phyloP scores from a whole-genome alignment of 1,140 invertebrate species.

The Tetramorium simillimum region DNA sequence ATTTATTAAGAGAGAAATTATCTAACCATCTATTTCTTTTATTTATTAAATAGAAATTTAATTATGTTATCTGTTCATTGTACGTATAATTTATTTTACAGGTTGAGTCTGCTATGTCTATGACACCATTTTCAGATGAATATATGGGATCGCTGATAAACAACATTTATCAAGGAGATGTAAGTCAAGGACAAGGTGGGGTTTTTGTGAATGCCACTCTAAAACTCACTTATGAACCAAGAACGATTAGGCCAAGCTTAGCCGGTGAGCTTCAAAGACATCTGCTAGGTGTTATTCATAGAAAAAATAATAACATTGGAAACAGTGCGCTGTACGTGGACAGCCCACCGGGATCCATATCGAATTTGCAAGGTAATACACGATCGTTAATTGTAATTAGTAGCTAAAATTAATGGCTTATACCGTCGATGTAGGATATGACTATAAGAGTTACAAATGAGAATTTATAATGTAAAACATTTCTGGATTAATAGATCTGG shows the following conservation, averaged over 20 bases:
- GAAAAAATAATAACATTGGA: conserved; percentile 94
- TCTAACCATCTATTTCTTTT: not conserved
- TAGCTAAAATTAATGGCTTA: too few species aligned
- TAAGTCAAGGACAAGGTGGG: conserved; percentile 88
- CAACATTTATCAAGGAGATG: conserved; percentile 91
- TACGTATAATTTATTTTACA: conserved; percentile 76
- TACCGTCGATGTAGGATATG: too few species aligned
- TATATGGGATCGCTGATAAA: conserved; percentile 93
- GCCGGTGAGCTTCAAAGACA: conserved; percentile 93
- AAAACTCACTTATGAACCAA: conserved; percentile 86
- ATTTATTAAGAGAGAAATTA: not conserved
- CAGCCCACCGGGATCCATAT: conserved; percentile 90
- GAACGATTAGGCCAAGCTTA: conserved; percentile 88
- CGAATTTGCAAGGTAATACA: conserved; percentile 87
- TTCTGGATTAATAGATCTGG: conserved; percentile 89
- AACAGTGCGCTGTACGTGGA: conserved; percentile 94
- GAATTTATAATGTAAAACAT: not conserved
- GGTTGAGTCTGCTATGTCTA: conserved; percentile 95
- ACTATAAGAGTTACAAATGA: not conserved
- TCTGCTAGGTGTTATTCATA: conserved; percentile 92
- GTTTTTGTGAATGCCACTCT: conserved; percentile 95
- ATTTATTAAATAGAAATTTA: not conserved
- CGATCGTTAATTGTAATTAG: not conserved
- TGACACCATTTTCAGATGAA: conserved; percentile 94
- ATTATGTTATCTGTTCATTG: not conserved